phyloP scores from a whole-genome alignment of 23 tunicate genomes.

The Trididemnum nubilum region DNA sequence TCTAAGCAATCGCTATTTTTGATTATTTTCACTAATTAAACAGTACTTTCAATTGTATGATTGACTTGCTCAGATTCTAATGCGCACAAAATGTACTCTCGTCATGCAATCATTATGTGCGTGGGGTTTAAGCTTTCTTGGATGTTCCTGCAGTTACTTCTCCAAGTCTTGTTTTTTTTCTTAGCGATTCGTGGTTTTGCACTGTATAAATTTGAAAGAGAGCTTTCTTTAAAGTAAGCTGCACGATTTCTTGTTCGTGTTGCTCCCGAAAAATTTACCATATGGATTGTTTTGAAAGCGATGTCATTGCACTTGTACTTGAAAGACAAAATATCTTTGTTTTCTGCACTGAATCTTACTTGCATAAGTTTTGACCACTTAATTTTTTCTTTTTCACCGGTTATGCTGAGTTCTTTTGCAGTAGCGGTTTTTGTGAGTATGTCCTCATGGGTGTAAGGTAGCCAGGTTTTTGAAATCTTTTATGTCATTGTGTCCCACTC shows the following conservation, averaged over 20 bases:
- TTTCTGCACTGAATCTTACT: neutral
- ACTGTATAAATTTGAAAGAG: neutral
- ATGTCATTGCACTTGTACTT: neutral
- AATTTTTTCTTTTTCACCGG: neutral
- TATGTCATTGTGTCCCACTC: neutral
- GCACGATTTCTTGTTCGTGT: neutral
- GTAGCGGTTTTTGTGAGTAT: neutral
- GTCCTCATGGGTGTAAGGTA: constrained; percentile 1
- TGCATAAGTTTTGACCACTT: neutral
- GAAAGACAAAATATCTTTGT: neutral
- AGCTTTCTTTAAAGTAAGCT: neutral
- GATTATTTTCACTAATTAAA: too few relatives aligned
- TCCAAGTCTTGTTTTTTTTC: neutral
- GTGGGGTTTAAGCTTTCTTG: neutral
- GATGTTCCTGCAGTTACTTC: neutral
- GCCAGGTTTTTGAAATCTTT: neutral
- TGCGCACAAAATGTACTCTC: neutral
- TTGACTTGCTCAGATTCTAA: neutral
- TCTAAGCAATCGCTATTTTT: too few relatives aligned
- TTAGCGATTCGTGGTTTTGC: neutral
- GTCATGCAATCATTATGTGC: neutral
- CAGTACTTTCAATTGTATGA: neutral
- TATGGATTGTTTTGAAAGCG: neutral
- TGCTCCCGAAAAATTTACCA: neutral
- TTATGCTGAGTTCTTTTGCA: neutral